Percentiles rank a stretch among this genome's conserved stretches.
Conservation (phyloP, 64 coral and sea anemone genomes). For the Trachythela sp. region DNA sequence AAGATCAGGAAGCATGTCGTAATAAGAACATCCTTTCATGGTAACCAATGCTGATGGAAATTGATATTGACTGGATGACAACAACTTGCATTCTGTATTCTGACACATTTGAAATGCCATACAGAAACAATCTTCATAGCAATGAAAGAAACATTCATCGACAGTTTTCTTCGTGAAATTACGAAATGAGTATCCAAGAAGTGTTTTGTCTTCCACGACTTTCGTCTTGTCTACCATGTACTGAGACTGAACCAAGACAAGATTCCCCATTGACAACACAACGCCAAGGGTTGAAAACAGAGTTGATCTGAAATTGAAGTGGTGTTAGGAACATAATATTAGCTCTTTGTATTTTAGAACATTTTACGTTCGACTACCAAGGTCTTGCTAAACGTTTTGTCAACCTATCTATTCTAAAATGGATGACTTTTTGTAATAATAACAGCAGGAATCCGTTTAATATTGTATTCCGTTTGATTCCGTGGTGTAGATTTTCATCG, state of each 20-base stretch:
- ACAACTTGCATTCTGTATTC: neutral
- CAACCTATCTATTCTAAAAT: too few species aligned
- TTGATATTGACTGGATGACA: neutral
- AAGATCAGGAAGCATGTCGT: neutral
- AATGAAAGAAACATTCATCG: neutral
- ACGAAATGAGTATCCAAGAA: neutral
- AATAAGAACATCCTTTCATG: neutral
- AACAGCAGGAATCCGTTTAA: too few species aligned
- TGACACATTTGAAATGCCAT: neutral
- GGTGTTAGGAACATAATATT: too few species aligned
- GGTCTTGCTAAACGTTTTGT: too few species aligned
- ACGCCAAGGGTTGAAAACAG: too few species aligned
- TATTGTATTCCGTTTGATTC: too few species aligned
- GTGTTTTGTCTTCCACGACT: neutral
- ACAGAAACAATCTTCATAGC: neutral
- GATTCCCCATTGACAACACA: too few species aligned
- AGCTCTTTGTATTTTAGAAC: too few species aligned
- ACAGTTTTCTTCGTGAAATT: neutral
- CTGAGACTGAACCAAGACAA: neutral
- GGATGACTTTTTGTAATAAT: too few species aligned
- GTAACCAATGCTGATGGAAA: neutral
- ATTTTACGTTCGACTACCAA: too few species aligned
- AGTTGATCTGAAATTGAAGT: too few species aligned
- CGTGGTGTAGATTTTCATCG: too few species aligned
- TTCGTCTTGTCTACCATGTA: neutral